phyloP scores from a whole-genome alignment of 2,888 invertebrate genomes.

The Caenorhabditis uteleia region DNA sequence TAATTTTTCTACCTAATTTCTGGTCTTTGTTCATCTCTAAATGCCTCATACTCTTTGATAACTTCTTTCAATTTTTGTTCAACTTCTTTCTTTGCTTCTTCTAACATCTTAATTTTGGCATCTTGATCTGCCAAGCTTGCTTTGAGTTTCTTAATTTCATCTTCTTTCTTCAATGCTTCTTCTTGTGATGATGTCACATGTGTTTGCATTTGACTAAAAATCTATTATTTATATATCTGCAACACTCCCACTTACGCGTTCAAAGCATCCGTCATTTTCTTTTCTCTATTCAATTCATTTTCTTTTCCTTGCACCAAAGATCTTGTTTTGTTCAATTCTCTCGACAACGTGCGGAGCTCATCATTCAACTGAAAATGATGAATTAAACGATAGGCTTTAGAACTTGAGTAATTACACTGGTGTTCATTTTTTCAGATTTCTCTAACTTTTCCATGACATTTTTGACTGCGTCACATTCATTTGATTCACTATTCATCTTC shows the following conservation, averaged over 20 bases:
- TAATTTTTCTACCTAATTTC: slow-evolving; percentile 36
- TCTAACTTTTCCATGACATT: slow-evolving; percentile 18
- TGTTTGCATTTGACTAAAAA: slow-evolving; percentile 42
- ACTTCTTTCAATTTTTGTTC: slow-evolving; percentile 16
- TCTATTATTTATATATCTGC: background rate
- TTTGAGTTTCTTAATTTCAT: slow-evolving; percentile 30
- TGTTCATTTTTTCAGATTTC: slow-evolving; percentile 19
- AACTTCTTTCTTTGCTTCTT: slow-evolving; percentile 28
- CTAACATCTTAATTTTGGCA: too few relatives aligned
- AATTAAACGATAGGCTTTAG: too few relatives aligned
- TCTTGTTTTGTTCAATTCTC: slow-evolving; percentile 46
- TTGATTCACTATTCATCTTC: slow-evolving; percentile 15
- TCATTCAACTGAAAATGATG: slow-evolving; percentile 42
- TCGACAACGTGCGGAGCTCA: slow-evolving; percentile 44
- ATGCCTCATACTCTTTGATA: slow-evolving; percentile 40
- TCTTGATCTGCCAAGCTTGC: too few relatives aligned
- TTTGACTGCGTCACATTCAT: slow-evolving; percentile 28
- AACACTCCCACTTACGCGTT: slow-evolving; percentile 19
- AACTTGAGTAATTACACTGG: slow-evolving; percentile 4
- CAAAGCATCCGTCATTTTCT: slow-evolving; percentile 41
- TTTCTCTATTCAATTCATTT: slow-evolving; percentile 40
- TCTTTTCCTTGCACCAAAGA: slow-evolving; percentile 46
- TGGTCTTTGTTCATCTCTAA: slow-evolving; percentile 51
- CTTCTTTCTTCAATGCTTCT: slow-evolving; percentile 28
- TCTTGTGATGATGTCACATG: slow-evolving; percentile 31